Evolutionary conservation across 2,888 invertebrate genomes (phyloP).

Genomic region (Archips crataeganus): DNA sequence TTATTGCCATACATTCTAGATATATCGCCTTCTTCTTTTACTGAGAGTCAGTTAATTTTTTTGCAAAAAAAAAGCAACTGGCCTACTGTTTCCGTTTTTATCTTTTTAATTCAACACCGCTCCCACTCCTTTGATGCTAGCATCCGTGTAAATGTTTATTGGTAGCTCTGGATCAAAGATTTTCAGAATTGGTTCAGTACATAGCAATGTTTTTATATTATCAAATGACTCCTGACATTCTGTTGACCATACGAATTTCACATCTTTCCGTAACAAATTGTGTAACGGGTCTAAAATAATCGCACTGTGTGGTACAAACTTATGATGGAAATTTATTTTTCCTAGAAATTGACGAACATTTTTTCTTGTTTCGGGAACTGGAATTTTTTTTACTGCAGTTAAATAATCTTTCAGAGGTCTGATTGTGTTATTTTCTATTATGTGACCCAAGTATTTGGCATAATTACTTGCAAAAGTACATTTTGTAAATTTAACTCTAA

Average conservation of each 20-base stretch:
- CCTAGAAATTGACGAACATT: conserved; percentile 42
- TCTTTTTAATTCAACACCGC: conserved; percentile 12
- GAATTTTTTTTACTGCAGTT: conserved; percentile 42
- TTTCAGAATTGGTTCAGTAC: not conserved
- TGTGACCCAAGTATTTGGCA: conserved; percentile 45
- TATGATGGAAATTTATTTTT: conserved; percentile 39
- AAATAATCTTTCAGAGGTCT: conserved; percentile 35
- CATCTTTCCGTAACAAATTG: conserved; percentile 46
- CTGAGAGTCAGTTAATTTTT: conserved; percentile 38
- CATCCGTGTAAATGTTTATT: conserved; percentile 9
- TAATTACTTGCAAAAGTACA: conserved; percentile 43
- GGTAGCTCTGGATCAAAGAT: conserved; percentile 14
- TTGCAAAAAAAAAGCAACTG: conserved; percentile 43
- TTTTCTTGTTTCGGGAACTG: conserved; percentile 38
- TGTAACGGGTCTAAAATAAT: conserved; percentile 48
- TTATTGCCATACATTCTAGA: conserved; percentile 31
- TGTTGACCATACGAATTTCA: conserved; percentile 22
- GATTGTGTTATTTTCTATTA: conserved; percentile 36
- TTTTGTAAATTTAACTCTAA: conserved; percentile 47
- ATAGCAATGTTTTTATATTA: not conserved
- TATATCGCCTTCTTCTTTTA: conserved; percentile 32
- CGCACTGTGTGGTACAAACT: conserved; percentile 41
- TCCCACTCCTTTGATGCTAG: not conserved
- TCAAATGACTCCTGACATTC: conserved; percentile 28
- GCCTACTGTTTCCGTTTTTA: conserved; percentile 23